These are phyloP conservation scores for Heliconius hermathena DNA, from an alignment of 1,140 invertebrate species.

Conservation along the genomic window DNA sequence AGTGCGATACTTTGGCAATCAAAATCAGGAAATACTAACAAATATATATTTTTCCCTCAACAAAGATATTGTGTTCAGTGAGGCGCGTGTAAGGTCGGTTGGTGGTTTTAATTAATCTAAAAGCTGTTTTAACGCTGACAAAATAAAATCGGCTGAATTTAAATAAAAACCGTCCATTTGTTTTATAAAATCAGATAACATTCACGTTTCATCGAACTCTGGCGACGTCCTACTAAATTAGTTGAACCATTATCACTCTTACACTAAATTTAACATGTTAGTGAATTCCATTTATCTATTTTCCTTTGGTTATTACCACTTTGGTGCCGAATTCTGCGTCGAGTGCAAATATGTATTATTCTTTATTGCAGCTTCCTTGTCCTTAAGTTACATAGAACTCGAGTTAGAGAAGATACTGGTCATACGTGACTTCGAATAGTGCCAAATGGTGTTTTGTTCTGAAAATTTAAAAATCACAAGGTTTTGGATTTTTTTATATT, in stretches of 20 bases:
- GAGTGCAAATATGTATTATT: conserved; percentile 5
- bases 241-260: conserved; percentile 40
- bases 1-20: no score
- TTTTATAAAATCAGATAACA: conserved; percentile 5
- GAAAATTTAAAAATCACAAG: not conserved
- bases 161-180: no score
- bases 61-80: no score
- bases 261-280: conserved; percentile 42
- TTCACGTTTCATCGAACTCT: conserved; percentile 34
- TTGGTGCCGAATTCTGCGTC: not conserved
- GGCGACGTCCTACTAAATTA: conserved; percentile 37
- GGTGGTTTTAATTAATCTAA: not conserved
- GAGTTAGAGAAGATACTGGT: not conserved
- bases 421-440: not conserved
- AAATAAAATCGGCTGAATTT: no score
- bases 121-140: not conserved
- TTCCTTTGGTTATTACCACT: conserved; percentile 15
- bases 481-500: not conserved
- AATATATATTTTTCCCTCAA: no score
- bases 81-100: no score
- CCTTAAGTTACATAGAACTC: not conserved
- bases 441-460: conserved; percentile 3
- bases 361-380: not conserved
- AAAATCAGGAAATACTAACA: no score
- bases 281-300: conserved; percentile 9